A percentile compares a stretch with the other conserved stretches of the same genome.
Conservation (phyloP, 2,888 invertebrate species). For the Drosophila kuntzei region DNA sequence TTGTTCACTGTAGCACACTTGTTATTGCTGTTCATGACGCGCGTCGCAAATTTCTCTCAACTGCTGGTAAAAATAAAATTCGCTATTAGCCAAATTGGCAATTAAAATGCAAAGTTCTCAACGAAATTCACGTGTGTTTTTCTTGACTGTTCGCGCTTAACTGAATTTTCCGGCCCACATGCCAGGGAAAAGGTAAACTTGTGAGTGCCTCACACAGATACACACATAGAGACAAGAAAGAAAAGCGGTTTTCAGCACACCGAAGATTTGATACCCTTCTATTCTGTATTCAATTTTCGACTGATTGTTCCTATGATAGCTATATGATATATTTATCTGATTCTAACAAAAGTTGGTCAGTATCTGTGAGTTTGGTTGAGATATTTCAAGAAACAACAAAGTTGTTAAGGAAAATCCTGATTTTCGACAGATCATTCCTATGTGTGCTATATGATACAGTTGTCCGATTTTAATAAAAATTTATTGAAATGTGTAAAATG, state of each 20-base stretch:
- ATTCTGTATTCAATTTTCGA: neutral
- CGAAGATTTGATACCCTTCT: neutral
- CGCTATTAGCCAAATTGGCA: slow-evolving; percentile 28
- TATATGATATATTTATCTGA: too few species aligned
- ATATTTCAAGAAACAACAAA: too few species aligned
- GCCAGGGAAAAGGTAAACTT: slow-evolving; percentile 68
- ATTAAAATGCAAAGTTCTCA: slow-evolving; percentile 63
- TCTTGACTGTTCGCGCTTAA: slow-evolving; percentile 61
- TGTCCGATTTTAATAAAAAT: too few species aligned
- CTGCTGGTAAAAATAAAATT: slow-evolving; percentile 14
- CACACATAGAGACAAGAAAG: slow-evolving; percentile 8
- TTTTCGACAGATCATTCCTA: neutral
- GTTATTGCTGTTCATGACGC: slow-evolving; percentile 56
- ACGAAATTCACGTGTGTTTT: slow-evolving; percentile 46
- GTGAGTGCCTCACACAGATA: slow-evolving; percentile 22
- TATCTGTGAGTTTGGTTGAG: too few species aligned
- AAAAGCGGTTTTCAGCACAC: neutral
- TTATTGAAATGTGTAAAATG: neutral
- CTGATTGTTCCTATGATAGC: neutral
- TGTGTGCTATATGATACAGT: too few species aligned
- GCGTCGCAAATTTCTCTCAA: slow-evolving; percentile 21
- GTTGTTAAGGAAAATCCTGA: too few species aligned
- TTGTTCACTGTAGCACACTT: slow-evolving; percentile 24
- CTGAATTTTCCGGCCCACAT: slow-evolving; percentile 63
- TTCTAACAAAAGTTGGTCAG: too few species aligned